A percentile compares a stretch with the other conserved stretches of the same genome.
phyloP scores from a whole-genome alignment of 2,113 vertebrate species.

The Eurystomus gularis region DNA sequence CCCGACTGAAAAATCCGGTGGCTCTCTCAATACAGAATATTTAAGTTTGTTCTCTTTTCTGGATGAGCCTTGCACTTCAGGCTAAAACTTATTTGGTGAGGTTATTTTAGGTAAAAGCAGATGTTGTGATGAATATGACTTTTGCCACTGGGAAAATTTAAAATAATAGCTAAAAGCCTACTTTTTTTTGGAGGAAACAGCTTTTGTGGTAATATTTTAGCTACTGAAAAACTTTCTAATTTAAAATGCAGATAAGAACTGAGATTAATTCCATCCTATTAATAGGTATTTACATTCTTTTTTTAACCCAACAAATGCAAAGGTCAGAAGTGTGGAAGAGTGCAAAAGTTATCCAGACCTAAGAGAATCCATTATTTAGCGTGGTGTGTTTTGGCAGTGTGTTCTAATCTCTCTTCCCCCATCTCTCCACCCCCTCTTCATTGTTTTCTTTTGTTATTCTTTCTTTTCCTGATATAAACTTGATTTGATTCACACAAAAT shows the following conservation, averaged over 20 bases:
- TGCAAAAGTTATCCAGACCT: background rate
- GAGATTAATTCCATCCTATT: background rate
- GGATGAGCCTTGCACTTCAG: background rate
- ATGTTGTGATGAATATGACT: background rate
- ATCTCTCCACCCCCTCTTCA: background rate
- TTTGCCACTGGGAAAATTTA: background rate
- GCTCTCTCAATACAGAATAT: background rate
- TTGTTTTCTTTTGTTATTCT: background rate
- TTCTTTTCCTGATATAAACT: background rate
- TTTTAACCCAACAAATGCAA: background rate
- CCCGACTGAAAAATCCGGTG: background rate
- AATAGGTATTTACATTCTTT: background rate
- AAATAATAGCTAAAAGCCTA: background rate
- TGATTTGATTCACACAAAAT: background rate
- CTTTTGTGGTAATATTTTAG: background rate
- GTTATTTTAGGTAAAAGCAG: background rate
- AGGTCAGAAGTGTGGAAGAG: background rate
- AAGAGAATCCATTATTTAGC: background rate
- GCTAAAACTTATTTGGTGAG: background rate
- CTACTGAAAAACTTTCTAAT: background rate
- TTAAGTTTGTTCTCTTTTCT: background rate
- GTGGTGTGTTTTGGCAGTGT: background rate
- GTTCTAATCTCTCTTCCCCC: background rate
- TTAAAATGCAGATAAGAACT: background rate
- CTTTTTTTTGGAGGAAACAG: background rate